Conservation (phyloP, 2,797 vertebrate species). For the Brachymystax lenok region DNA sequence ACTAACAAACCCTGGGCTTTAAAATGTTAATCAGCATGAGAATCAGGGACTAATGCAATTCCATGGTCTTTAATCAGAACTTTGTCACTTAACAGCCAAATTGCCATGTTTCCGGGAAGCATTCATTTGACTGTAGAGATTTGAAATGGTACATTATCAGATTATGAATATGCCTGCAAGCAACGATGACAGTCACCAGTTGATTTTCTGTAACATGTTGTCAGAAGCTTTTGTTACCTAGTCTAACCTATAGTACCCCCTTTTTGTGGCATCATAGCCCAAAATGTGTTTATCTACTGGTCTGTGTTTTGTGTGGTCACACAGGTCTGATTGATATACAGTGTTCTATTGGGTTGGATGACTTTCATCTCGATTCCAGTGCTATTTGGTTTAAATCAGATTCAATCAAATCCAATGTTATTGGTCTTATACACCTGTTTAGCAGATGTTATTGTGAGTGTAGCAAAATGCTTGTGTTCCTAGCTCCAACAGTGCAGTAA, state of each 20-base stretch:
- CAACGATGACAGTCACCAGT: not conserved
- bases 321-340: not conserved
- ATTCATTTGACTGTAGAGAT: constrained; percentile 10
- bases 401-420: too few species aligned
- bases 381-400: not conserved
- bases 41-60: not conserved
- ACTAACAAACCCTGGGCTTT: constrained; percentile 1
- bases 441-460: too few species aligned
- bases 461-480: too few species aligned
- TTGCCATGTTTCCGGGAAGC: constrained; percentile 6
- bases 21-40: constrained; percentile 4
- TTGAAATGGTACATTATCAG: not conserved
- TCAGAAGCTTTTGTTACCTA: not conserved
- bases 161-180: not conserved
- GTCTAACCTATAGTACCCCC: not conserved
- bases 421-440: not conserved
- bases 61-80: constrained; percentile 4
- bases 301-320: not conserved
- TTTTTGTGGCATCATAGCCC: not conserved
- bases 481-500: too few species aligned
- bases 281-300: not conserved
- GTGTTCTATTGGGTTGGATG: not conserved
- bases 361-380: not conserved
- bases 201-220: not conserved
- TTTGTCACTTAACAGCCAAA: constrained; percentile 16